Base-by-base conservation (phyloP, 2,797 vertebrate species). In the Selene dorsalis region DNA sequence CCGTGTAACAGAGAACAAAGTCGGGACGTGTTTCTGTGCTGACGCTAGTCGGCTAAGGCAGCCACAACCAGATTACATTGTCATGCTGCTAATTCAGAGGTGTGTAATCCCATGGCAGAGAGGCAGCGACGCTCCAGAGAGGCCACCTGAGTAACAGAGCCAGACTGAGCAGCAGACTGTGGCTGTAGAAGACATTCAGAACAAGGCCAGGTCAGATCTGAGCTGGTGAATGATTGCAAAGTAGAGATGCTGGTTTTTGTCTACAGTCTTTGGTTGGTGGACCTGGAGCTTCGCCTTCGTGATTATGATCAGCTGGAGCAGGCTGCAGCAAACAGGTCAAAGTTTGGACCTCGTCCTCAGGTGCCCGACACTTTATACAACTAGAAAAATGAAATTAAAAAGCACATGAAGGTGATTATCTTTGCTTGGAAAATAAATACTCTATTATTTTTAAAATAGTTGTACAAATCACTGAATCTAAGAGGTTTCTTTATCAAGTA, bases 401-500 rank as follows among this genome's bases (percentile, higher is more conserved):
- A 32, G 39, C 35, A 43, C 26, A 30, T 24, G 4, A 67, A 77
- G 52, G 41, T 72, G 80, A 85, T 85, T 86, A 48, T 87, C 55
- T 84, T 55, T 59, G 71, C 80, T 74, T 56, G 57, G 79, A 88
- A 91, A 90, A 86, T 82, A 89, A 86, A 90, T 89, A 88, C 6
- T 24, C 35, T 47, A 67, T 14, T 26, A 28, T 83, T 55, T 75
- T 53, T 67, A 45, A 62, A 84, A 83, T 32, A 53, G 61, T 59
- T 63, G 41, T 77, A 84, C 43, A 85, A 81, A 71, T 76, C 57
- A 57, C 35, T 77, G 17, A 12, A 73, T 83, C n/a, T 13, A 76
- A 75, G 59, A 86, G 84, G 74, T 87, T 85, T 79, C 72, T 87
- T 80, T 41, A 93, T 94, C 93, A 94, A 95, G 93, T 93, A 94